These are phyloP conservation scores for Polypterus bichir DNA, from an alignment of 2,113 vertebrate genomes.

Conservation along the genomic window DNA sequence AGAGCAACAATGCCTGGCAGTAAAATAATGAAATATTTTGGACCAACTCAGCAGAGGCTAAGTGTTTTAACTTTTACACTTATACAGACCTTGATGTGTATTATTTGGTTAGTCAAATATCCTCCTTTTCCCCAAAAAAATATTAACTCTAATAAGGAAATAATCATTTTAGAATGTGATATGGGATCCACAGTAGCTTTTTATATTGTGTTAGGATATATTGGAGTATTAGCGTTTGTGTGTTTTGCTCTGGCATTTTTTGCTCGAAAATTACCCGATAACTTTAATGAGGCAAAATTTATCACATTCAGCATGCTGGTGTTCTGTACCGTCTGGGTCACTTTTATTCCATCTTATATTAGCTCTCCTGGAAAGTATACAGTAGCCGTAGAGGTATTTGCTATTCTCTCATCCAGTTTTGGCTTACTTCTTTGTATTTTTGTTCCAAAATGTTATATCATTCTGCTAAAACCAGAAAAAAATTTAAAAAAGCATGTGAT, in stretches of 20 bases:
- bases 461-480: too few relatives aligned
- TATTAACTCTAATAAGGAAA: background rate
- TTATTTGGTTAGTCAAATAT: constrained; percentile 4
- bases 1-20: constrained; percentile 2
- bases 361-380: too few relatives aligned
- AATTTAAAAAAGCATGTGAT: too few relatives aligned
- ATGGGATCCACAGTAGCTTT: background rate
- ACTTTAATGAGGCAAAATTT: constrained; percentile 4
- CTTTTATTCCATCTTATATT: background rate
- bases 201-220: background rate
- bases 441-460: too few relatives aligned
- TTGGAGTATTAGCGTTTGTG: background rate
- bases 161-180: background rate
- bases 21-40: constrained; percentile 3
- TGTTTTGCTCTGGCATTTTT: background rate
- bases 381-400: too few relatives aligned
- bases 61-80: background rate
- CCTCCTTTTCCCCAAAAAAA: constrained; percentile 4
- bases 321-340: background rate
- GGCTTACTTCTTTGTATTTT: too few relatives aligned
- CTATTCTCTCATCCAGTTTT: too few relatives aligned
- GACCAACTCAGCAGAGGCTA: background rate
- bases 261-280: background rate
- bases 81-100: constrained; percentile 7
- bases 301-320: constrained; percentile 8